Evolutionary conservation across 2,888 invertebrate genomes (phyloP), one percentile per base, ranked within the genome.

Genomic region (Thelaira solivaga): DNA sequence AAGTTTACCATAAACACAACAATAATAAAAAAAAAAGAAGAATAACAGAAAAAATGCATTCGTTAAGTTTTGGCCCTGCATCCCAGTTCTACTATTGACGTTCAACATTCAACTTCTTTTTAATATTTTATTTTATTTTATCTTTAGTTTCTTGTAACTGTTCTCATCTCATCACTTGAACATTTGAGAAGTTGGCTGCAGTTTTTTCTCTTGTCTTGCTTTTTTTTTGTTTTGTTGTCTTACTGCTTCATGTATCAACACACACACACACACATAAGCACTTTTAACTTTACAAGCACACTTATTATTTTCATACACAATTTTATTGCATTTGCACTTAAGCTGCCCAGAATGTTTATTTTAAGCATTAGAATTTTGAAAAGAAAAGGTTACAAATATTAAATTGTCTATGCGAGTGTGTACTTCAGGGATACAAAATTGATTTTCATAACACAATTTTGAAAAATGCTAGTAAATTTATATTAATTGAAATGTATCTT

Each of bases 1-100:
- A 69, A 65, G 41, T 62, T 65, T 78, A 71, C 53, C 49, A 69
- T 61, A 69, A 69, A 65, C 51, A 49, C 61, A 62, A 61, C 31
- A 61, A 22, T 24, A 31, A 16, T 8, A 49, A 47, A 24, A 67
- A 22, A 8, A 61, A 71, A 36, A 59, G 11, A 41, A 55, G 24
- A 53, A 16, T 13, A 53, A 22, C 7, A 41, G 36, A 16, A 59
- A 43, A 11, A 47, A 67, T 36, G 39, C 31, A 43, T 39, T 10
- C 67, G 31, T 77, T n/a, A 3, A 36, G n/a, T 16, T n/a, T 71
- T 57, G 45, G 47, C 36, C 20, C 67, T 11, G 20, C 36, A 36
- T 36, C 10, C 59, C 36, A 57, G 11, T 53, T 18, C 41, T n/a
- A 1, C 41, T 34, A 39, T 26, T 22, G 20, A 55, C 61, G n/a